phyloP scores from a whole-genome alignment of 2,113 vertebrate genomes.

The Columbina picui region DNA sequence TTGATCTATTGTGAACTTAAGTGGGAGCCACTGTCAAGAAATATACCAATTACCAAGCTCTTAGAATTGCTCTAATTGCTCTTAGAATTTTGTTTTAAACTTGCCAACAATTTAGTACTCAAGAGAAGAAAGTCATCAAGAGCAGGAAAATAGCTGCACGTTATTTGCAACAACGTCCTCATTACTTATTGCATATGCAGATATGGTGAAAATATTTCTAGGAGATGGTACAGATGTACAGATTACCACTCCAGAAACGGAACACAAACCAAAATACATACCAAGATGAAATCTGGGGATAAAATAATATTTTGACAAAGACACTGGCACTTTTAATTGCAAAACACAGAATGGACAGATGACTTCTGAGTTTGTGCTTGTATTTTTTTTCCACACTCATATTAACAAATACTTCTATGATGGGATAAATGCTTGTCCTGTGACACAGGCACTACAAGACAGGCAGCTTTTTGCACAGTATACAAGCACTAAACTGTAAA shows the following conservation, averaged over 20 bases:
- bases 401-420: background rate
- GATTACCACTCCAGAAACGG: background rate
- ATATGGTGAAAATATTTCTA: background rate
- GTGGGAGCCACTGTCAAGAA: background rate
- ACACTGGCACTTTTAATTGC: background rate
- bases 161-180: background rate
- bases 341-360: background rate
- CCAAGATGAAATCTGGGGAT: background rate
- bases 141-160: background rate
- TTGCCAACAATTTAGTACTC: background rate
- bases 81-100: background rate
- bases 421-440: background rate
- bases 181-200: background rate
- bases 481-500: background rate
- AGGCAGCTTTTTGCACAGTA: background rate
- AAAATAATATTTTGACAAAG: background rate
- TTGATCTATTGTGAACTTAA: background rate
- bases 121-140: background rate
- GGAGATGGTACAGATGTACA: background rate
- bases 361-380: background rate
- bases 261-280: background rate
- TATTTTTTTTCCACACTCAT: background rate
- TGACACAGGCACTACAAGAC: background rate
- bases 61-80: too few species aligned
- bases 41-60: accelerated